Evolutionary conservation across 64 coral and sea anemone species (phyloP).

Genomic region (Pachyseris speciosa): DNA sequence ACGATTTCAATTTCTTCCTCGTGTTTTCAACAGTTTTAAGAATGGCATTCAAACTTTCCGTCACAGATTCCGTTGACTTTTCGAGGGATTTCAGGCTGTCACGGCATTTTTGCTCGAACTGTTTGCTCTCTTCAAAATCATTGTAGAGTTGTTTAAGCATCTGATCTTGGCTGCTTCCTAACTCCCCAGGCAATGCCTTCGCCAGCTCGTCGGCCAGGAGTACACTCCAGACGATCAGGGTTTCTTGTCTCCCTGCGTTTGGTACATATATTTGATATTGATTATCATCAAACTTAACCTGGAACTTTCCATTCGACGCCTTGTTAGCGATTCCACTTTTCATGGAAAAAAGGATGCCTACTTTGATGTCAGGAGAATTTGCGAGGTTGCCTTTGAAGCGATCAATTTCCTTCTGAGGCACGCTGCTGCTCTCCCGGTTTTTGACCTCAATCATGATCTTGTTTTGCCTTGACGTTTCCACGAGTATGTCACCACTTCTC

Average conservation of each 20-base stretch:
- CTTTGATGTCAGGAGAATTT: constrained; percentile 42
- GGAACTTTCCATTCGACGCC: constrained; percentile 31
- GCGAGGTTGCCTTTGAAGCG: constrained; percentile 44
- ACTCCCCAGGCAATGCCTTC: background rate
- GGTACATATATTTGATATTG: constrained; percentile 76
- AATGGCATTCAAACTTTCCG: constrained; percentile 33
- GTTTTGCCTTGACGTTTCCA: background rate
- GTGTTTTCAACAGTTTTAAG: constrained; percentile 42
- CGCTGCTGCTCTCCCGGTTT: constrained; percentile 23
- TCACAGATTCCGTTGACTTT: background rate
- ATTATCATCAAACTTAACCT: constrained; percentile 21
- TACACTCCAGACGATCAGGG: constrained; percentile 66
- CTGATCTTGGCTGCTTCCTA: constrained; percentile 17
- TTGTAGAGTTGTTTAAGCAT: background rate
- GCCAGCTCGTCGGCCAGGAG: constrained; percentile 71
- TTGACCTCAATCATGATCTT: constrained; percentile 72
- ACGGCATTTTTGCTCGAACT: constrained; percentile 16
- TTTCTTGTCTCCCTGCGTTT: constrained; percentile 52
- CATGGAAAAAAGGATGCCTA: constrained; percentile 68
- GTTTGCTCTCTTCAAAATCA: constrained; percentile 52
- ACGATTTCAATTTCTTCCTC: constrained; percentile 32
- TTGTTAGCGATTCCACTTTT: constrained; percentile 50
- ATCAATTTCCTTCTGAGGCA: constrained; percentile 39
- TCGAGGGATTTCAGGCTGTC: constrained; percentile 12
- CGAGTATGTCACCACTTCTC: constrained; percentile 42